These are phyloP conservation scores for Xestia c-nigrum DNA, from an alignment of 2,888 invertebrate genomes.

Conservation along the genomic window DNA sequence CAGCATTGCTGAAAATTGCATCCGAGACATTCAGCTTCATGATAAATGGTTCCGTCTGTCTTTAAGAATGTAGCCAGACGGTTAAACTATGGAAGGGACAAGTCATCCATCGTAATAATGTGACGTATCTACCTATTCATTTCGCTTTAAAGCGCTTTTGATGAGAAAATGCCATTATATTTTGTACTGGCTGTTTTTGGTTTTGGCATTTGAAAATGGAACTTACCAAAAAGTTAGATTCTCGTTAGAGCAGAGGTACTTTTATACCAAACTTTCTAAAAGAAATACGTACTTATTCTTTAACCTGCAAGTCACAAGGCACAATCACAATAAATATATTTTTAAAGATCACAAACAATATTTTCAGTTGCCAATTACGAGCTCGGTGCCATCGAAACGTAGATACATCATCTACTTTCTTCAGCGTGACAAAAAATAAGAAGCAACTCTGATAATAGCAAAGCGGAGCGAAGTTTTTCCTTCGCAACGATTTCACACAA, in stretches of 20 bases:
- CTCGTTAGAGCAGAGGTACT: not conserved
- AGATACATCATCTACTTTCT: constrained; percentile 53
- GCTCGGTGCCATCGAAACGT: constrained; percentile 19
- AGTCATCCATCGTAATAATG: constrained; percentile 68
- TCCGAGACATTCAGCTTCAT: constrained; percentile 67
- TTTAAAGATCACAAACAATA: constrained; percentile 12
- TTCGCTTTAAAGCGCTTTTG: constrained; percentile 50
- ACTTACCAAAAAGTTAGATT: not conserved
- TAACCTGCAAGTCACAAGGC: not conserved
- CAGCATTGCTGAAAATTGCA: constrained; percentile 69
- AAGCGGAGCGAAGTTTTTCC: constrained; percentile 50
- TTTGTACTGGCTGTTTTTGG: constrained; percentile 10
- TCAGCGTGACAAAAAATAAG: constrained; percentile 45
- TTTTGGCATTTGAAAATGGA: constrained; percentile 19
- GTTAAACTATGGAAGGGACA: constrained; percentile 61
- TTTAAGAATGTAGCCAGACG: constrained; percentile 65
- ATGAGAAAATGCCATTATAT: constrained; percentile 44
- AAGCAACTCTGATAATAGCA: constrained; percentile 44
- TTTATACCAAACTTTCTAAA: not conserved
- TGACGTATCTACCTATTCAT: constrained; percentile 63
- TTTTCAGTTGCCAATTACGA: constrained; percentile 46
- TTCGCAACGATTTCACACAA: constrained; percentile 50
- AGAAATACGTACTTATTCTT: not conserved
- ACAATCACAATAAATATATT: not conserved
- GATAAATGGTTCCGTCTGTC: constrained; percentile 69